Conservation (phyloP, 23 tunicate species). For the Oikopleura vanhoeffeni region DNA sequence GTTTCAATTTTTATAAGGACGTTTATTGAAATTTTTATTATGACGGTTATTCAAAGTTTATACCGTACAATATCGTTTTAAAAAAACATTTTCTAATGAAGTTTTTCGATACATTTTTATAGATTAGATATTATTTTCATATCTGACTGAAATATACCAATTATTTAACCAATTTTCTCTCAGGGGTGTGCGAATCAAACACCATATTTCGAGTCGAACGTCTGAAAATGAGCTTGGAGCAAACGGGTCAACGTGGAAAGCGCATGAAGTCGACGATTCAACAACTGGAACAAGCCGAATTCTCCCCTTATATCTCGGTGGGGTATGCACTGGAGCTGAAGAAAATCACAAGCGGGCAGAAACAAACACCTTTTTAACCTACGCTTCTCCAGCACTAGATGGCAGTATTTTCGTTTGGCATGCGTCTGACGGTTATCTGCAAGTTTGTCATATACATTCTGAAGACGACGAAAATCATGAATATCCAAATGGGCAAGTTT, state of each 20-base stretch:
- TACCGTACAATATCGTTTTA: no score
- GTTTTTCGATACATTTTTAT: no score
- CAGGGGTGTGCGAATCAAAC: background rate
- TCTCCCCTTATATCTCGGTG: background rate
- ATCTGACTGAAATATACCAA: no score
- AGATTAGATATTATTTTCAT: no score
- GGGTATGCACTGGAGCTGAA: background rate
- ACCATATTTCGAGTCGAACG: background rate
- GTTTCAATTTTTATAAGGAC: no score
- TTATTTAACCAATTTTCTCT: no score
- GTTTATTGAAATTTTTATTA: no score
- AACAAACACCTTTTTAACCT: background rate
- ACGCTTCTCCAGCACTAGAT: background rate
- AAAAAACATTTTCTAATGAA: no score
- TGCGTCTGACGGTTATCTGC: background rate
- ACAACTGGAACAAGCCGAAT: background rate
- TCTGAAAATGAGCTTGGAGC: background rate
- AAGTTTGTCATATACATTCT: background rate
- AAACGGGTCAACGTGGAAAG: background rate
- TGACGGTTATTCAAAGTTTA: no score
- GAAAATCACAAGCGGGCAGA: background rate
- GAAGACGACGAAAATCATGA: background rate
- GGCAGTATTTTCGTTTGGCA: slow-evolving; percentile 5
- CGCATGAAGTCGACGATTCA: background rate
- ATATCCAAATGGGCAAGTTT: background rate